Percentiles rank a stretch among this genome's conserved stretches.
Conservation (phyloP, 1,140 invertebrate genomes). For the Panulirus ornatus region DNA sequence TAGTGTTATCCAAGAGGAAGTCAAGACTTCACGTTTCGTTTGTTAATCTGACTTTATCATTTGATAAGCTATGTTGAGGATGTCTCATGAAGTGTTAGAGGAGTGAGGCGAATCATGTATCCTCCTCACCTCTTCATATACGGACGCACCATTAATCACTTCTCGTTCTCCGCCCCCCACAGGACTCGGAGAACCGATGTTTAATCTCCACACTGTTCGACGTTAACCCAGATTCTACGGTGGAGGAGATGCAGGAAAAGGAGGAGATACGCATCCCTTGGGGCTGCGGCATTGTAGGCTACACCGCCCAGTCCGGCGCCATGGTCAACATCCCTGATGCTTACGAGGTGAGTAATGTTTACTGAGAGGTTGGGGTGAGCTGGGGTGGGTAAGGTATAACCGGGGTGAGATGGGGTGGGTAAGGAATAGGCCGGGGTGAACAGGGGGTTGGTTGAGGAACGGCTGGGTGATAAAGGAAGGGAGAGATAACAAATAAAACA, state of each 20-base stretch:
- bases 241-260: constrained; percentile 93
- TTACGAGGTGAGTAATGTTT: constrained; percentile 88
- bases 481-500: too few relatives aligned
- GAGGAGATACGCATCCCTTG: constrained; percentile 92
- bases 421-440: neutral
- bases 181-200: constrained; percentile 80
- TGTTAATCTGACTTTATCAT: too few relatives aligned
- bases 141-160: too few relatives aligned
- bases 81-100: too few relatives aligned
- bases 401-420: neutral
- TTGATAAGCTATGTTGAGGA: too few relatives aligned
- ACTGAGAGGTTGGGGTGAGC: neutral
- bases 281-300: constrained; percentile 92
- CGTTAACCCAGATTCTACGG: constrained; percentile 92
- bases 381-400: neutral
- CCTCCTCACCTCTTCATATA: too few relatives aligned
- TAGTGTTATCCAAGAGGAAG: too few relatives aligned
- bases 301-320: constrained; percentile 94
- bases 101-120: too few relatives aligned
- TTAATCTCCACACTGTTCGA: constrained; percentile 95
- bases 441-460: neutral
- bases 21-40: too few relatives aligned
- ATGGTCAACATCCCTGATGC: constrained; percentile 97
- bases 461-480: neutral
- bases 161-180: neutral